Conservation (phyloP, 2,797 vertebrate species). For the Etheostoma perlongum region DNA sequence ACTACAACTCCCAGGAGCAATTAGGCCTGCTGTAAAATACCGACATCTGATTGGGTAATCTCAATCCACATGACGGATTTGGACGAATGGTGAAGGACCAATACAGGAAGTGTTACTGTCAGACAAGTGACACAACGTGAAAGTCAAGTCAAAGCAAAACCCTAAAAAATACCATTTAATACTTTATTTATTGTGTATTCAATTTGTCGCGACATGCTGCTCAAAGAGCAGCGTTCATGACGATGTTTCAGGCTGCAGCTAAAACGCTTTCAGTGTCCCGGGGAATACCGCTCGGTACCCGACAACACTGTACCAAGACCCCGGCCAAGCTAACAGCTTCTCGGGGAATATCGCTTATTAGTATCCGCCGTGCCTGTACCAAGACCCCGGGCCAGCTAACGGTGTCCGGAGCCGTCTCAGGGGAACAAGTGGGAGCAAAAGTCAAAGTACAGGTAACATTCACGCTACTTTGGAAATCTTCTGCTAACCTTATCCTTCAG, state of each 20-base stretch:
- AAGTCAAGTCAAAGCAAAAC: slow-evolving; percentile 57
- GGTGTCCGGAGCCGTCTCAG: slow-evolving; percentile 67
- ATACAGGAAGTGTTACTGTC: slow-evolving; percentile 69
- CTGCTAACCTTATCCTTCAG: background rate
- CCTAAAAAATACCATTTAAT: background rate
- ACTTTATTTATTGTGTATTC: background rate
- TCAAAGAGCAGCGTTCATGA: background rate
- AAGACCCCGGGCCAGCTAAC: slow-evolving; percentile 51
- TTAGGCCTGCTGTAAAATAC: fast-evolving
- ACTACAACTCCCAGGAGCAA: slow-evolving; percentile 50
- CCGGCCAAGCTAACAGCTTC: slow-evolving; percentile 40
- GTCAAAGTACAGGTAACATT: slow-evolving; percentile 72
- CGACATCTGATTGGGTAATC: slow-evolving; percentile 58
- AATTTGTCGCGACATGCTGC: background rate
- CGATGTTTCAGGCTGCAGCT: slow-evolving; percentile 61
- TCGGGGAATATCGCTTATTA: background rate
- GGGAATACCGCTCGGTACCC: background rate
- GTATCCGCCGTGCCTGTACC: slow-evolving; percentile 59
- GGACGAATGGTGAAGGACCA: slow-evolving; percentile 41
- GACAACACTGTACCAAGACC: slow-evolving; percentile 63
- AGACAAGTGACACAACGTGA: slow-evolving; percentile 50
- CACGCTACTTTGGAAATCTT: background rate
- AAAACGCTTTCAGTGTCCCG: slow-evolving; percentile 39
- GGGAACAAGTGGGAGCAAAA: slow-evolving; percentile 44
- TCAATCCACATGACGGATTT: slow-evolving; percentile 26